Percentiles rank a stretch among this genome's conserved stretches.
phyloP scores from a whole-genome alignment of 2,888 invertebrate genomes.

The Lottia gigantea region DNA sequence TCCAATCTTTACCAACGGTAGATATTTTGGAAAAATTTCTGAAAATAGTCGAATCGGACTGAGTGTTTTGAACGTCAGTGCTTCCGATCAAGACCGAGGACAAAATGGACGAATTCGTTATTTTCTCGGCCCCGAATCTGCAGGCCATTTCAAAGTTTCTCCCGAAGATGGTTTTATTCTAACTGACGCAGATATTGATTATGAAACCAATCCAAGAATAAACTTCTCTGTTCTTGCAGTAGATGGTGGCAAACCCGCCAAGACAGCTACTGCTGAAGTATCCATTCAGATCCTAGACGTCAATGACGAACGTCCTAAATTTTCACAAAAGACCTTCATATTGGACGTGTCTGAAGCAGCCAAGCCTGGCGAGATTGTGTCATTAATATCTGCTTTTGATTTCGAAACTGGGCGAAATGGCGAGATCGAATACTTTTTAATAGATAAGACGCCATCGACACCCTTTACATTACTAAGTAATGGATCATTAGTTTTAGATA shows the following conservation, averaged over 20 bases:
- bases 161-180: conserved; percentile 43
- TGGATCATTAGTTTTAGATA: conserved; percentile 46
- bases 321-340: conserved; percentile 41
- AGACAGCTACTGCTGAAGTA: conserved; percentile 44
- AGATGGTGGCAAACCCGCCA: conserved; percentile 47
- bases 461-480: conserved; percentile 47
- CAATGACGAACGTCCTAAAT: conserved; percentile 54
- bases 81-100: conserved; percentile 52
- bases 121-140: conserved; percentile 41
- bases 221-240: conserved; percentile 49
- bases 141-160: conserved; percentile 44
- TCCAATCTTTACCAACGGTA: conserved; percentile 46
- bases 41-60: conserved; percentile 59
- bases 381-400: conserved; percentile 46
- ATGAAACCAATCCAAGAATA: conserved; percentile 42
- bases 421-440: conserved; percentile 30
- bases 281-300: conserved; percentile 44
- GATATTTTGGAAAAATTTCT: conserved; percentile 43
- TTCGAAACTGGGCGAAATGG: conserved; percentile 48
- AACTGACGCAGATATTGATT: conserved; percentile 47
- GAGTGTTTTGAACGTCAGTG: conserved; percentile 49
- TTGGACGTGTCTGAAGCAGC: conserved; percentile 47
- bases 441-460: conserved; percentile 12
- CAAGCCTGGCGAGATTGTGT: conserved; percentile 36
- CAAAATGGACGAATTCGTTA: conserved; percentile 43